Conservation (phyloP, 2,113 vertebrate genomes). For the human region DNA sequence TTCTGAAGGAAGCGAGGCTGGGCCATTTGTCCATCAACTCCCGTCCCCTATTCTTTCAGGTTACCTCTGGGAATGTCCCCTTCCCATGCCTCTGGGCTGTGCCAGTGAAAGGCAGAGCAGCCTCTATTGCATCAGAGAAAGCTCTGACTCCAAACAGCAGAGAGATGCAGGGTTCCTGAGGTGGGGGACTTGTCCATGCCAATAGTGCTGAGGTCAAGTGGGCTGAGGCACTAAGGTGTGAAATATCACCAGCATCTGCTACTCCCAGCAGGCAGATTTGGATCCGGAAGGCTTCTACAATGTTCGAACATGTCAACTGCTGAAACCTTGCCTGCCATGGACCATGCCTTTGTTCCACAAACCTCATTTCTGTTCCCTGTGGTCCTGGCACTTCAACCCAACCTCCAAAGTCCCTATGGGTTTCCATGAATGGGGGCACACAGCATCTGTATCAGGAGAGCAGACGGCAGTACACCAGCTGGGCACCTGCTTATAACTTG, state of each 20-base stretch:
- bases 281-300: background rate
- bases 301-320: fast-evolving
- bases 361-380: background rate
- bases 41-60: background rate
- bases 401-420: background rate
- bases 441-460: background rate
- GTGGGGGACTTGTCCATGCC: background rate
- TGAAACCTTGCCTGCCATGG: background rate
- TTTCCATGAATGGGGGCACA: background rate
- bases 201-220: background rate
- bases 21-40: background rate
- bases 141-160: no score
- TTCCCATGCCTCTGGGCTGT: no score
- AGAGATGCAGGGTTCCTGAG: fast-evolving
- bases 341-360: background rate
- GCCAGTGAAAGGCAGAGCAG: background rate
- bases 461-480: background rate
- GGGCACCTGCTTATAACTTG: background rate
- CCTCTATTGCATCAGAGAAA: background rate
- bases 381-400: background rate
- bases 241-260: fast-evolving
- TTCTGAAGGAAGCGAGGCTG: background rate
- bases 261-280: background rate
- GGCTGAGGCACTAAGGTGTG: background rate
- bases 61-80: background rate